These are phyloP conservation scores for Loripinus fragilis DNA, from an alignment of 2,888 invertebrate genomes.

Conservation along the genomic window DNA sequence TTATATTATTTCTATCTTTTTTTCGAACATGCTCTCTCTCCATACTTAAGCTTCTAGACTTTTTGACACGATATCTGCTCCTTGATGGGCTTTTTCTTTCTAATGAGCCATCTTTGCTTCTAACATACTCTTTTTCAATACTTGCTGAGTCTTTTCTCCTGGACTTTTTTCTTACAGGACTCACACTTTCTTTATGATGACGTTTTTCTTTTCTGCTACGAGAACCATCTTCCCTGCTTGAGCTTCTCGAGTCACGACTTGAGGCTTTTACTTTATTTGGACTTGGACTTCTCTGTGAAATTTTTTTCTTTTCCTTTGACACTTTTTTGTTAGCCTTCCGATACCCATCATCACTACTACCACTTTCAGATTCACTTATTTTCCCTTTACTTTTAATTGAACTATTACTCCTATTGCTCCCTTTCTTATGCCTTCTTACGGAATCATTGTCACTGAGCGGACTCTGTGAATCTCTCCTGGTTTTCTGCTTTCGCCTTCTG, in stretches of 20 bases:
- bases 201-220: neutral
- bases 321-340: neutral
- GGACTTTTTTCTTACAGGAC: neutral
- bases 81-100: conserved; percentile 5
- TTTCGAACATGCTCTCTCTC: conserved; percentile 7
- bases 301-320: neutral
- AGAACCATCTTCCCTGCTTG: neutral
- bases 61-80: neutral
- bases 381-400: neutral
- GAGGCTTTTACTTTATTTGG: neutral
- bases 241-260: neutral
- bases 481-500: neutral
- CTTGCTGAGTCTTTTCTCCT: neutral
- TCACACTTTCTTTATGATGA: neutral
- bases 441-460: neutral
- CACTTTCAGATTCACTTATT: neutral
- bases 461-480: conserved; percentile 17
- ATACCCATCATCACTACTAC: neutral
- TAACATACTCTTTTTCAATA: neutral
- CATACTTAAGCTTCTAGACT: neutral
- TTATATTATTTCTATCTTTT: conserved; percentile 7
- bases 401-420: neutral
- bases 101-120: neutral
- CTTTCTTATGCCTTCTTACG: neutral
- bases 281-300: neutral